Percentiles rank a stretch among this genome's conserved stretches.
Conservation (phyloP, 2,113 vertebrate genomes). For the Gambusia affinis region DNA sequence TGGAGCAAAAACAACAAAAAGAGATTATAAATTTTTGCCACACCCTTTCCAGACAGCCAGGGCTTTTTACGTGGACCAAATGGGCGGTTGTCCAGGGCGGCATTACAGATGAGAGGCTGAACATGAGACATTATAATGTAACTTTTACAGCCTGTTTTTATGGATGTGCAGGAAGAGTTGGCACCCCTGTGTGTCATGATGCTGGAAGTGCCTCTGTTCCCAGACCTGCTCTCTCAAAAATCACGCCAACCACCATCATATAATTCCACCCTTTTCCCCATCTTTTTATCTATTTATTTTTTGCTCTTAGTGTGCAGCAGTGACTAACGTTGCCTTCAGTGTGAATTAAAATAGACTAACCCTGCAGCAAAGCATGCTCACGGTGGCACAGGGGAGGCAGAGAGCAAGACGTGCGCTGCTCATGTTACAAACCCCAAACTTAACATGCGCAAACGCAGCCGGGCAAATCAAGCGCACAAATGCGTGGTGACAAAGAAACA, state of each 20-base stretch:
- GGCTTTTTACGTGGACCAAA: no score
- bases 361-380: constrained; percentile 60
- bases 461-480: constrained; percentile 30
- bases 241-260: not conserved
- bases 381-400: constrained; percentile 46
- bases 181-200: not conserved
- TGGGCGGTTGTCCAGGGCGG: no score
- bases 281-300: not conserved
- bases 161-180: no score
- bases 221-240: constrained; percentile 1
- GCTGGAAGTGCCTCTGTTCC: not conserved
- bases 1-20: no score
- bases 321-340: constrained; percentile 73
- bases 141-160: no score
- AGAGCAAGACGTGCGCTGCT: constrained; percentile 28
- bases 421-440: constrained; percentile 18
- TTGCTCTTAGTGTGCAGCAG: constrained; percentile 31
- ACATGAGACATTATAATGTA: no score
- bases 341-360: constrained; percentile 74
- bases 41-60: no score
- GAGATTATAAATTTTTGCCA: no score
- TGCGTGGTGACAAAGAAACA: constrained; percentile 59
- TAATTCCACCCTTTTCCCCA: constrained; percentile 34
- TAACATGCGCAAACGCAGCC: not conserved
- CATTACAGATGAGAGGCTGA: no score